Base-by-base conservation (phyloP, 2,888 invertebrate species). In the Netelia virgata region DNA sequence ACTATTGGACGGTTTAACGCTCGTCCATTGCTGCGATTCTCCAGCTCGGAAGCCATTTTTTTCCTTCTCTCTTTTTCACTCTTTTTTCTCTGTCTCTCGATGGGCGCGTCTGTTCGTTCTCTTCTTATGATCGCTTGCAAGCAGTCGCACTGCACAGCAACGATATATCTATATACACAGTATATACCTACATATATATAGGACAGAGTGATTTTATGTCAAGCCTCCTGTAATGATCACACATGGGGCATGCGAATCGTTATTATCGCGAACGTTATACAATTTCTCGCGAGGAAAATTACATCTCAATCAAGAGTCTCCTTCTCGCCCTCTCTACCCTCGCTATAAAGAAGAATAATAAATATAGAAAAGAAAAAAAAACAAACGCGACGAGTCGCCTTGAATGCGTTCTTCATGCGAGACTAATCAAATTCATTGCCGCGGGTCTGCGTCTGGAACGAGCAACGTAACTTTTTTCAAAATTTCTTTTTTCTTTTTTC, bases 371-470 rank as follows among this genome's bases (percentile, higher is more conserved):
- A 61, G 47, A 43, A 18, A 66, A 14, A 61, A 55, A 43, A 63
- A 18, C 11, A 75, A 47, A 36, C 43, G 55, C 61, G 47, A 74
- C 69, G 74, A 64, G 69, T 66, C 75, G 79, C 68, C 85, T 83
- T 82, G 83, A 79, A 82, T 85, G 81, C 76, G 72, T 68, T 73
- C 83, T 81, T 83, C 82, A 76, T 82, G 86, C 86, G 86, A 85
- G 85, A 85, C 83, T 82, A 86, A 86, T 85, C 86, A 79, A 85
- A 86, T 86, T 85, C 86, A 85, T 83, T 85, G 86, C 86, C 83
- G 64, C 81, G 47, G 84, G 76, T 69, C 68, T 68, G 43, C 55
- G 23, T 18, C 59, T 63, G 66, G 63, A 20, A 70, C 47, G 61
- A 20, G 55, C 41, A 74, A 36, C 36, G 5, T 36, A 1, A 36